These are phyloP conservation scores for Hassar affinis DNA, from an alignment of 2,113 vertebrate genomes.

Conservation along the genomic window DNA sequence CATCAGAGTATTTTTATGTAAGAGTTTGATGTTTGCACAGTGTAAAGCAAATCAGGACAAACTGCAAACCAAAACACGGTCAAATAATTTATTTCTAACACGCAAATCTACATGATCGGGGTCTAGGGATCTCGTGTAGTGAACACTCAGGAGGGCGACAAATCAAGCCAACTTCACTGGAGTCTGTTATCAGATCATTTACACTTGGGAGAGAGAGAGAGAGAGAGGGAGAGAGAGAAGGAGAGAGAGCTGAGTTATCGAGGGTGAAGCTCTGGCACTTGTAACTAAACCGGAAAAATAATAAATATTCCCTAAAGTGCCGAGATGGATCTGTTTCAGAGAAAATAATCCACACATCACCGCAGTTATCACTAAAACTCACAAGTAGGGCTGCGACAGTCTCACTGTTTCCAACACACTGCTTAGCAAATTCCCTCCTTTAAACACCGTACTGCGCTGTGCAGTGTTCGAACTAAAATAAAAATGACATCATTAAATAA, in stretches of 20 bases:
- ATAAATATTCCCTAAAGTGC: conserved; percentile 82
- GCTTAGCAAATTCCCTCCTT: background rate
- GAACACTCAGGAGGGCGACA: background rate
- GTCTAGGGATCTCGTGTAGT: background rate
- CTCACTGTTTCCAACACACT: conserved; percentile 70
- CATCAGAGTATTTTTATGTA: too few species aligned
- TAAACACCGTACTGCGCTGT: background rate
- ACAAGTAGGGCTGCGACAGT: conserved; percentile 64
- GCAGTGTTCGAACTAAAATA: too few species aligned
- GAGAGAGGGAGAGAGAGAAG: background rate
- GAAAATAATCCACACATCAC: conserved; percentile 64
- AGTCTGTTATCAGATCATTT: conserved; percentile 14
- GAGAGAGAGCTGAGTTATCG: background rate
- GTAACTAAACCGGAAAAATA: conserved; percentile 85
- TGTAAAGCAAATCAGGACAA: background rate
- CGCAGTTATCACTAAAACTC: conserved; percentile 66
- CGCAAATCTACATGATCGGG: background rate
- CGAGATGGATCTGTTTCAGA: conserved; percentile 79
- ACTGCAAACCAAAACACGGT: background rate
- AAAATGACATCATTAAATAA: background rate
- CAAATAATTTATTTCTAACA: background rate
- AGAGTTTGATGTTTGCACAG: background rate
- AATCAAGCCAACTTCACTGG: background rate
- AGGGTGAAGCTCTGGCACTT: conserved; percentile 60
- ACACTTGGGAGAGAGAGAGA: background rate